Evolutionary conservation across 2,797 vertebrate species (phyloP).

Genomic region (Enteromius mattozi): DNA sequence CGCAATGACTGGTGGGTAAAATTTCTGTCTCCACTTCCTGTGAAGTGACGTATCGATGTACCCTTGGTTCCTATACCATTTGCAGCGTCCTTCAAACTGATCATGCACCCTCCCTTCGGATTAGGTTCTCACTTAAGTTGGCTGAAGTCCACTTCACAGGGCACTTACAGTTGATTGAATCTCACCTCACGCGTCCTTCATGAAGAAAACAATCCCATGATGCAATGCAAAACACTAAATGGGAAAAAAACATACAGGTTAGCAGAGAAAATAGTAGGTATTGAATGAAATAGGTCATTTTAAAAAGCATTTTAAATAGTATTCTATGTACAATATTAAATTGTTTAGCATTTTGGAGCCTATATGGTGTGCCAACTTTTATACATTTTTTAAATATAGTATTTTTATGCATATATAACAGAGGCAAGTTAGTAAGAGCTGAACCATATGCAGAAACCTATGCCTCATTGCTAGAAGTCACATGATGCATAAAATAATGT

Average conservation of each 20-base stretch:
- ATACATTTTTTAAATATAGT: neutral
- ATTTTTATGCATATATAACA: neutral
- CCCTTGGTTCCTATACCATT: neutral
- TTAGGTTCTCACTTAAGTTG: conserved; percentile 6
- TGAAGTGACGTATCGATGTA: neutral
- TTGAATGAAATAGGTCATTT: neutral
- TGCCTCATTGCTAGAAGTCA: neutral
- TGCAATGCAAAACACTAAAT: neutral
- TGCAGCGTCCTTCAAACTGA: conserved; percentile 2
- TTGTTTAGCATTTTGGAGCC: neutral
- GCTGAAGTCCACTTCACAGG: neutral
- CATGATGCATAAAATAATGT: neutral
- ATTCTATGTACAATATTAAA: neutral
- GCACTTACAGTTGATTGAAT: neutral
- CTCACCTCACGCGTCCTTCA: neutral
- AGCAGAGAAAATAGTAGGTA: neutral
- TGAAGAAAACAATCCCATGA: neutral
- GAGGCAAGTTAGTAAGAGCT: neutral
- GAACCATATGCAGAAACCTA: neutral
- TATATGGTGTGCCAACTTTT: neutral
- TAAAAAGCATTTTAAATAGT: neutral
- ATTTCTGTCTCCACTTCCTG: neutral
- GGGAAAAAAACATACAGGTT: neutral
- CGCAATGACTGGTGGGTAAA: neutral
- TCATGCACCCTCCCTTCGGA: neutral